Conservation (phyloP, 2,797 vertebrate genomes). For the Pampus argenteus region DNA sequence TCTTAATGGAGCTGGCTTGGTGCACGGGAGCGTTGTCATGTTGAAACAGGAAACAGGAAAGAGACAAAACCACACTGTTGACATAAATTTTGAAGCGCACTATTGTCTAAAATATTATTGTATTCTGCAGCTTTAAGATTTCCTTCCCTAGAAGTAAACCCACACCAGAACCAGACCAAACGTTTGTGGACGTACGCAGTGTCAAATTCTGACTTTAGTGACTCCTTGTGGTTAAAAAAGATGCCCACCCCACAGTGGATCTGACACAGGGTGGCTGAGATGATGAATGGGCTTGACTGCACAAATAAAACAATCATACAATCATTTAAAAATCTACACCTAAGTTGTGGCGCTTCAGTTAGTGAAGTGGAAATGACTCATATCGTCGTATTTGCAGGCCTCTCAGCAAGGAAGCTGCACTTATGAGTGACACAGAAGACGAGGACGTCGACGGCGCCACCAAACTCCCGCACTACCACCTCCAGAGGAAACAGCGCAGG, state of each 20-base stretch:
- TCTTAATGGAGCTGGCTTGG: too few relatives aligned
- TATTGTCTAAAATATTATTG: too few relatives aligned
- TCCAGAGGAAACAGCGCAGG: constrained; percentile 84
- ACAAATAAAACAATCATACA: neutral
- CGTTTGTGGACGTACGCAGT: neutral
- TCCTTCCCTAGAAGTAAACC: neutral
- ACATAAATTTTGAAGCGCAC: too few relatives aligned
- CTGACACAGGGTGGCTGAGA: too few relatives aligned
- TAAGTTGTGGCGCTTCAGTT: neutral
- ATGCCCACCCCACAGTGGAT: neutral
- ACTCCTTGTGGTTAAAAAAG: neutral
- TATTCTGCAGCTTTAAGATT: too few relatives aligned
- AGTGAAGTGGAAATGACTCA: accelerated
- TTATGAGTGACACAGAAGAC: constrained; percentile 73
- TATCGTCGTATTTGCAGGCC: constrained; percentile 41
- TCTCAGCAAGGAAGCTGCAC: neutral
- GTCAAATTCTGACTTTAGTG: neutral
- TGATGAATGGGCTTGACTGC: neutral
- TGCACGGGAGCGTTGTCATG: too few relatives aligned
- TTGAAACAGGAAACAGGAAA: too few relatives aligned
- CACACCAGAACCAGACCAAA: neutral
- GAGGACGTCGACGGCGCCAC: constrained; percentile 66
- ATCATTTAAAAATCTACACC: too few relatives aligned
- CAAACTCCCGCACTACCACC: constrained; percentile 50
- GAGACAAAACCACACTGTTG: too few relatives aligned